phyloP scores from a whole-genome alignment of 2,888 invertebrate genomes.

The Troilus luridus region DNA sequence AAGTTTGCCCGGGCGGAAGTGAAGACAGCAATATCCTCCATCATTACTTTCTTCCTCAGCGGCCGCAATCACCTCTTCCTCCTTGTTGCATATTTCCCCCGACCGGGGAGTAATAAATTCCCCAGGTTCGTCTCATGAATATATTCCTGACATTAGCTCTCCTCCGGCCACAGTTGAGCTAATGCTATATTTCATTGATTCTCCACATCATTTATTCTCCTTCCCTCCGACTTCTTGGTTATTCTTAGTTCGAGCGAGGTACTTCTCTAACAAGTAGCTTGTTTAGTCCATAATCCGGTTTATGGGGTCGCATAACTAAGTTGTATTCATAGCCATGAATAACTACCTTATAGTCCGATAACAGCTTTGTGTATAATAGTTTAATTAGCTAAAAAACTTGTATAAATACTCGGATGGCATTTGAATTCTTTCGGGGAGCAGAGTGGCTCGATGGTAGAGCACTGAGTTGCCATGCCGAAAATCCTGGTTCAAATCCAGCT shows the following conservation, averaged over 20 bases:
- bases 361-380: neutral
- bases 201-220: conserved; percentile 53
- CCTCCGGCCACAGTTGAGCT: conserved; percentile 49
- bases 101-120: conserved; percentile 60
- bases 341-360: neutral
- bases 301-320: neutral
- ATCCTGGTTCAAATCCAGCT: no score
- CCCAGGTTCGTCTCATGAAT: conserved; percentile 63
- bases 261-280: neutral
- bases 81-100: conserved; percentile 63
- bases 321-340: neutral
- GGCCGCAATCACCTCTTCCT: conserved; percentile 7
- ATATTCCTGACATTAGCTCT: conserved; percentile 62
- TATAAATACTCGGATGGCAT: neutral
- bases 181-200: conserved; percentile 57
- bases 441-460: no score
- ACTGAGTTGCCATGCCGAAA: no score
- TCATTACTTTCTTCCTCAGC: conserved; percentile 44
- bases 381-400: neutral
- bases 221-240: neutral
- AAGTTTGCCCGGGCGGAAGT: conserved; percentile 44
- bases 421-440: no score
- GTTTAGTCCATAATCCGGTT: neutral
- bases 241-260: neutral
- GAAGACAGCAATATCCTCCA: conserved; percentile 51